These are phyloP conservation scores for Daubentonia madagascariensis DNA, from an alignment of 2,113 vertebrate species.

Conservation along the genomic window DNA sequence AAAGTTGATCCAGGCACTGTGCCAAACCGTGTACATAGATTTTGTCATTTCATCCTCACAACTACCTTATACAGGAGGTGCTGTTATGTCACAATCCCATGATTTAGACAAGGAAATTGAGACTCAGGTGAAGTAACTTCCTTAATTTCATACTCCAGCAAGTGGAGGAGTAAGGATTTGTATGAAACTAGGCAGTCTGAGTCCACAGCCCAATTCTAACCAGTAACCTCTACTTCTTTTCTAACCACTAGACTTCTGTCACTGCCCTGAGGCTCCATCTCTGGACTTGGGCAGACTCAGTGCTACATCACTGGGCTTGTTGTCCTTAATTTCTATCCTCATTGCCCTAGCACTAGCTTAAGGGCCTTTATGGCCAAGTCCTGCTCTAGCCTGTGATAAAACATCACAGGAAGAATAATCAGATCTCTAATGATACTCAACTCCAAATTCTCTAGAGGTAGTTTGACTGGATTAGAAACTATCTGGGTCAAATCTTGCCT, in stretches of 20 bases:
- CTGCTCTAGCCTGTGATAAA: background rate
- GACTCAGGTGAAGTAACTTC: background rate
- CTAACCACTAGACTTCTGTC: background rate
- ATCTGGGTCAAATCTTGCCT: slow-evolving; percentile 46
- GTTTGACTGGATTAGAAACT: slow-evolving; percentile 54
- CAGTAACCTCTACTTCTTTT: background rate
- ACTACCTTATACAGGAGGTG: background rate
- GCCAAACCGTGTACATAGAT: background rate
- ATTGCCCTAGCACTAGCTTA: background rate
- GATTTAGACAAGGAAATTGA: background rate
- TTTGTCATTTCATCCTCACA: slow-evolving; percentile 18
- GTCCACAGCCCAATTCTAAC: background rate
- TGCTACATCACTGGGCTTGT: background rate
- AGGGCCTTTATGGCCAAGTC: background rate
- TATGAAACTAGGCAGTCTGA: background rate
- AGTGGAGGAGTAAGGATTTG: background rate
- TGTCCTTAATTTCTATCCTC: background rate
- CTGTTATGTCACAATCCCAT: background rate
- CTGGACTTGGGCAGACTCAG: background rate
- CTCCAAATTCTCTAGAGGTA: background rate
- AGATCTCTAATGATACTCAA: slow-evolving; percentile 2
- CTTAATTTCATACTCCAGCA: background rate
- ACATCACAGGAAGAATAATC: background rate
- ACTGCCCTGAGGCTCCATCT: background rate
- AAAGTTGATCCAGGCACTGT: background rate